Evolutionary conservation across 2,888 invertebrate genomes (phyloP).

Genomic region (Erebia palarica): DNA sequence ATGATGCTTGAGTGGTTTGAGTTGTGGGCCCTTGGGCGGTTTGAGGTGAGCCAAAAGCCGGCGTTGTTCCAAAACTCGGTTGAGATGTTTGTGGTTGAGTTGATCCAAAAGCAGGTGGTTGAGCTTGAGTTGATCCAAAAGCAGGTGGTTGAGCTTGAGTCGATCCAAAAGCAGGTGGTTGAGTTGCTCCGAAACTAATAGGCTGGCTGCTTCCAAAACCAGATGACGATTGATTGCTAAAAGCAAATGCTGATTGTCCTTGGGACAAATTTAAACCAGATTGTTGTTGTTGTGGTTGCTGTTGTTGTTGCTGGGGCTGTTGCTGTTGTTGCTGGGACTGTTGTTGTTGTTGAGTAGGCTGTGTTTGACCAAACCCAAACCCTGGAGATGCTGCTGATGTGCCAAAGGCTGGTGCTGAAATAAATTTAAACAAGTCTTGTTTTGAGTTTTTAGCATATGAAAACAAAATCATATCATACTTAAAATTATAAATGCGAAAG

Average conservation of each 20-base stretch:
- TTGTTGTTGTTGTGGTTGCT: conserved; percentile 23
- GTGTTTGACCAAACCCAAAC: conserved; percentile 37
- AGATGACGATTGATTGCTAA: conserved; percentile 40
- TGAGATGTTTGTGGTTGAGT: conserved; percentile 15
- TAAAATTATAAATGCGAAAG: no score
- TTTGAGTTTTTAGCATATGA: no score
- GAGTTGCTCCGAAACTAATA: conserved; percentile 26
- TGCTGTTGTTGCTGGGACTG: conserved; percentile 14
- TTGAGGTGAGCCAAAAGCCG: conserved; percentile 36
- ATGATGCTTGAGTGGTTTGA: conserved; percentile 35
- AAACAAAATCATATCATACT: no score
- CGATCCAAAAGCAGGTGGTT: conserved; percentile 25
- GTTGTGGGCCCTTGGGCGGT: conserved; percentile 28
- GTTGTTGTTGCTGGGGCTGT: conserved; percentile 10
- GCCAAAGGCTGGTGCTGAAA: conserved; percentile 44
- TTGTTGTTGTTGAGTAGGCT: conserved; percentile 21
- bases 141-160: conserved; percentile 31
- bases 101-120: conserved; percentile 25
- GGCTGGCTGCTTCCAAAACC: conserved; percentile 24
- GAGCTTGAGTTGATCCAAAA: conserved; percentile 31
- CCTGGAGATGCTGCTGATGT: conserved; percentile 39
- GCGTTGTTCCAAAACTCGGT: conserved; percentile 39
- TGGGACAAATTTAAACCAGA: conserved; percentile 8
- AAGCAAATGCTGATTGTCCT: conserved; percentile 39
- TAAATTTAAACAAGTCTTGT: not conserved